Base-by-base conservation (phyloP, 2,113 vertebrate genomes). In the Corythornis vintsioides region DNA sequence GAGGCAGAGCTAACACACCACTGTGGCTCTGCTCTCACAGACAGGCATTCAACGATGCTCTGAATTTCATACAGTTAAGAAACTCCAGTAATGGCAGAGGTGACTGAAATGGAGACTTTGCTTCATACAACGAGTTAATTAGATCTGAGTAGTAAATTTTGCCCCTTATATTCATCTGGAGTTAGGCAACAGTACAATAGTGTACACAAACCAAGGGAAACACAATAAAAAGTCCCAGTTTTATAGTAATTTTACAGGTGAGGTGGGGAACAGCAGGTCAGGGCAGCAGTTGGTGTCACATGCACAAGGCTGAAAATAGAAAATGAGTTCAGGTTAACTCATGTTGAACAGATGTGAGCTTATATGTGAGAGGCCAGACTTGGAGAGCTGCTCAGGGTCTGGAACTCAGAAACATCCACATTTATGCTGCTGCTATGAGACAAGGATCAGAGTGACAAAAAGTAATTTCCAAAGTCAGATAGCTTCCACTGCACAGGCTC, bases 1-100 rank as follows among this genome's bases (percentile, higher is more conserved):
- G 21, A 14, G 31, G 12, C 57, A 92, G 40, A 70, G 59, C 8
- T 52, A 53, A 77, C 0, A 77, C 0, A 2, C 8, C 1, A 1
- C 26, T 15, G 25, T 11, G 45, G 48, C 28, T 35, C 21, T 55
- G 53, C 45, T 75, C n/a, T 43, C 0, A 1, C 6, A 48, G 66
- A 31, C 12, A 60, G 43, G 43, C 0, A 3, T n/a, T 67, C 22
- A 55, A 75, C 33, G 64, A 85, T 89, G 59, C 65, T 69, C 83
- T 38, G 45, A 45, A 47, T 52, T 69, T 90, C 53, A 31, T 3
- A 1, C 15, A 50, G 43, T 47, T 63, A 63, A 81, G 70, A 83
- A 93, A 79, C n/a, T 65, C 50, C 66, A 57, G 3, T 28, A 84
- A 67, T 1, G 0, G 50, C 43, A 76, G 20, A 80, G 75, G 9